Evolutionary conservation across 1,140 invertebrate species (phyloP), one percentile per base, ranked within the genome.

Genomic region (Microplitis demolitor): DNA sequence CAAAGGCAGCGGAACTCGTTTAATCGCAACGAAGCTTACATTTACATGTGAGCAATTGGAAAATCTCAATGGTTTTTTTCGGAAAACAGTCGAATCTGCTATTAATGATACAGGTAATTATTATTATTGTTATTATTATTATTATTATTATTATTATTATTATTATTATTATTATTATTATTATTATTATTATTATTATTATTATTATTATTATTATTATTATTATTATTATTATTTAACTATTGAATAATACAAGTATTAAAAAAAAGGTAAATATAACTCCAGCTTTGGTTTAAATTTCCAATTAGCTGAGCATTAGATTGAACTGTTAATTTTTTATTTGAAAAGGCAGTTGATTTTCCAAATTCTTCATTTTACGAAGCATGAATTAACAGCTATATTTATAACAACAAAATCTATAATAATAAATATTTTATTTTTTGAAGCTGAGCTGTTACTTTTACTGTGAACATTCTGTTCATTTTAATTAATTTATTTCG

Each of bases 41-140:
- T 85, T 85, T 75, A 79, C 74, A 64, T 74, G 72, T 16, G 78
- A 79, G 31, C 83, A 85, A 66, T 73, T 85, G 35, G 71, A 78
- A n/a, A 79, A 77, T 39, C 75, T 85, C 37, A 83, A 83, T 68
- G 74, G 75, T 2, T 82, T 81, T 61, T 82, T 83, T 54, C 71
- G 76, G 3, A 70, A 76, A 9, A 51, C 70, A 3, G 58, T 76
- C 8, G 71, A 76, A 5, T 16, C 11, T 5, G 9, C 66, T 9
- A 56, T 66, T 35, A 37, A 45, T 4, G 50, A 60, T 50, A 64
- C 33, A 39, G 31, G 53, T 72, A 60, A 54, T 61, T 34, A 8
- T 16, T 54, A 61, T 50, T 39, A 4, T 13, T 13, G 6, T 66
- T 63, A 61, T 50, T 39, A 4, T 13, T 13, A n/a, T 66, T 63